Base-by-base conservation (phyloP, 2,113 vertebrate species). In the Cephalopterus ornatus region DNA sequence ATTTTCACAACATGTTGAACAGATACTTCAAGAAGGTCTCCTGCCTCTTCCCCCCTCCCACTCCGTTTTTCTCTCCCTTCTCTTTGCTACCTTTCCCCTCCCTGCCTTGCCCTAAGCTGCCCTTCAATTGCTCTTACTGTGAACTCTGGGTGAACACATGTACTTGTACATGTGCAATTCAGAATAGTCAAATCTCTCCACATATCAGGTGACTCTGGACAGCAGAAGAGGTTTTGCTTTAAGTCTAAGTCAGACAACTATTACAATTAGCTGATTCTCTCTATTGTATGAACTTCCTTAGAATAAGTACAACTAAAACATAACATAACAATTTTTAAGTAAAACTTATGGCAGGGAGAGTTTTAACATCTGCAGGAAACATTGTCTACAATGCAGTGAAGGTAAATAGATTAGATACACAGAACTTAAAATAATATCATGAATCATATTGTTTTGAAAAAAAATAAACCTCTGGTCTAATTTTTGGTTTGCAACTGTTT, bases 321-420 rank as follows among this genome's bases (percentile, higher is more conserved):
- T 2, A 37, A 41, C 0, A 3, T 12, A 91, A 52, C 74, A 21
- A 3, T 3, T 16, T 35, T 75, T 76, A 56, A 47, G 33, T 76
- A 66, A 79, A 81, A 89, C 20, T 86, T 62, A 13, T 8, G 14
- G 9, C 11, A 89, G 8, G 7, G 49, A 59, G 19, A 73, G 17
- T 62, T 86, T 92, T 91, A 85, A 68, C 39, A 55, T 88, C 23
- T n/a, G 21, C 11, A 66, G 27, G 26, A 95, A 92, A 63, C 2
- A 23, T 23, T 65, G 9, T 50, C 33, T 56, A 13, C 13, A 8
- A 32, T 88, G 32, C 44, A 92, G 67, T 71, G 14, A 94, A 96
- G 6, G 1, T 2, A 71, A 55, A 70, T 42, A 59, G 15, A 85
- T 59, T 59, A 83, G 18, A 67, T 37, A 71, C 30, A 37, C 6